Percentiles rank a stretch among this genome's conserved stretches.
These are phyloP conservation scores for Nomada ferruginata DNA, from an alignment of 2,888 invertebrate genomes.

Conservation along the genomic window DNA sequence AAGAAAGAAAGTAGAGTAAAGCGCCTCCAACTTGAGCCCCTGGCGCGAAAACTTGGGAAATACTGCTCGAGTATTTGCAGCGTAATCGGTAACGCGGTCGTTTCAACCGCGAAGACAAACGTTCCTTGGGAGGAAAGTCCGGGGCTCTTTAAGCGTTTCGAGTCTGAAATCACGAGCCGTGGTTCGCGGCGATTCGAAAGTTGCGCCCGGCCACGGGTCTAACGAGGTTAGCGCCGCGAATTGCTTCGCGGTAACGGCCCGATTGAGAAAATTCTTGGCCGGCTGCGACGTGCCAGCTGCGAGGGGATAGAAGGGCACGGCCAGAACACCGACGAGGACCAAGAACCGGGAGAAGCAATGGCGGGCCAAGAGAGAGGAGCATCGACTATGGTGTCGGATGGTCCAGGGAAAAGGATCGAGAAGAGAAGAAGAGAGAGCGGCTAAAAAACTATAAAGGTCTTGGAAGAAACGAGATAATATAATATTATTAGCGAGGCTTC, in stretches of 20 bases:
- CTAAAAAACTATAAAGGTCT: constrained; percentile 81
- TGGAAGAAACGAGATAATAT: constrained; percentile 82
- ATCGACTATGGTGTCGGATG: constrained; percentile 13
- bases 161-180: constrained; percentile 43
- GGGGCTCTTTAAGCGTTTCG: constrained; percentile 48
- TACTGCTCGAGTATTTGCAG: background rate
- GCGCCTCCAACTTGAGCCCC: background rate
- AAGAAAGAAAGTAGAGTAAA: background rate
- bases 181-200: constrained; percentile 48
- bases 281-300: constrained; percentile 43
- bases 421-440: constrained; percentile 50
- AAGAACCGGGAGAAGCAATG: background rate
- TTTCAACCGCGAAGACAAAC: background rate
- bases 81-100: constrained; percentile 12
- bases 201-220: constrained; percentile 60
- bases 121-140: background rate
- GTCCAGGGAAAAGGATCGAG: background rate
- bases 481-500: constrained; percentile 76
- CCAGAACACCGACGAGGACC: constrained; percentile 1
- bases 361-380: background rate
- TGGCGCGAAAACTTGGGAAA: too few species aligned
- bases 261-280: constrained; percentile 81
- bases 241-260: constrained; percentile 80
- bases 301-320: background rate
- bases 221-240: constrained; percentile 81